Evolutionary conservation across 1,140 invertebrate species (phyloP).

Genomic region (Scaptomyza hsui): DNA sequence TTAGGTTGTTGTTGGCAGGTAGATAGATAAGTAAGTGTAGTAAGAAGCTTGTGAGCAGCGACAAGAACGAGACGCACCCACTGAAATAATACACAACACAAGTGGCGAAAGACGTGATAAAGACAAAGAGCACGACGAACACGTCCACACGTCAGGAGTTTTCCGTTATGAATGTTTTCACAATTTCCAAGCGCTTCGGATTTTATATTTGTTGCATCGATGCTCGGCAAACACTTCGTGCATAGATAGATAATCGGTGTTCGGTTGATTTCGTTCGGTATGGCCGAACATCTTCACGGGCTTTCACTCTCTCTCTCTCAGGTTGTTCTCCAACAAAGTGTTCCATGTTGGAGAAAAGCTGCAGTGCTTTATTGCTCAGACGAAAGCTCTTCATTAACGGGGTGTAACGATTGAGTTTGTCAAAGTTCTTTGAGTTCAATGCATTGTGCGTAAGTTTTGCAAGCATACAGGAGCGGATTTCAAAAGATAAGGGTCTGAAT

Average conservation of each 20-base stretch:
- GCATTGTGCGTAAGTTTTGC: slow-evolving; percentile 44
- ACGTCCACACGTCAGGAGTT: slow-evolving; percentile 66
- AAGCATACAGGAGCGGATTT: slow-evolving; percentile 39
- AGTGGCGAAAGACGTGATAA: slow-evolving; percentile 66
- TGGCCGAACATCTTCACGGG: slow-evolving; percentile 6
- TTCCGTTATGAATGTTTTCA: slow-evolving; percentile 73
- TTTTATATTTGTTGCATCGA: slow-evolving; percentile 74
- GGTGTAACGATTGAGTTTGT: background rate
- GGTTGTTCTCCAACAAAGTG: background rate
- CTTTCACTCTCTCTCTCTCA: slow-evolving; percentile 10
- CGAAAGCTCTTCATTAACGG: slow-evolving; percentile 53
- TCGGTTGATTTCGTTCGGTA: slow-evolving; percentile 34
- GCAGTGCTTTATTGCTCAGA: slow-evolving; percentile 13
- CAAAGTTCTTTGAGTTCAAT: slow-evolving; percentile 54
- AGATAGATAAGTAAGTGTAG: slow-evolving; percentile 29
- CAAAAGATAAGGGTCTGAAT: background rate
- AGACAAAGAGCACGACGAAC: slow-evolving; percentile 46
- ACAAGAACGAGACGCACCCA: slow-evolving; percentile 36
- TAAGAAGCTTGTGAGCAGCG: slow-evolving; percentile 35
- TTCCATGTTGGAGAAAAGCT: slow-evolving; percentile 69
- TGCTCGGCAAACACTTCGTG: slow-evolving; percentile 5
- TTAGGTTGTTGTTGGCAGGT: slow-evolving; percentile 29
- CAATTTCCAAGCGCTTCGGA: slow-evolving; percentile 50
- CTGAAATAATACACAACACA: slow-evolving; percentile 63
- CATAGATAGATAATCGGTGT: slow-evolving; percentile 54